Percentiles rank a stretch among this genome's conserved stretches.
Evolutionary conservation across 2,888 invertebrate species (phyloP).

Genomic region (Andrena camellia): DNA sequence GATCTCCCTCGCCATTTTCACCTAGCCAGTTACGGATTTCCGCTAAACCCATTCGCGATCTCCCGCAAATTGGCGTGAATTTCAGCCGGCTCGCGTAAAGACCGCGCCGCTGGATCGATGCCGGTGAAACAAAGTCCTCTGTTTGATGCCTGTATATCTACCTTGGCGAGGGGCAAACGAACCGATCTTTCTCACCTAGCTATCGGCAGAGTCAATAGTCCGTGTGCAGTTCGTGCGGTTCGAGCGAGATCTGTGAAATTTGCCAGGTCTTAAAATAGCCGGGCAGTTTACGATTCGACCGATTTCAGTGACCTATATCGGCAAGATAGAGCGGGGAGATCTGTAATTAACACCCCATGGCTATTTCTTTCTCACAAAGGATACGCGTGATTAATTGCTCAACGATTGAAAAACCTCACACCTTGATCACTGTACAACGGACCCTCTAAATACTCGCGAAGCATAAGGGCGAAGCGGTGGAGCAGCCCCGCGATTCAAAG

Average conservation of each 20-base stretch:
- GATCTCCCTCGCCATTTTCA: conserved; percentile 42
- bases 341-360: too few relatives aligned
- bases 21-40: conserved; percentile 56
- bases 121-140: background rate
- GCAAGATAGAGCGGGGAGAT: background rate
- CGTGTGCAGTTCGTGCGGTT: background rate
- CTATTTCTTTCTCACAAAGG: too few relatives aligned
- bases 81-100: conserved; percentile 22
- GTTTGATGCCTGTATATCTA: background rate
- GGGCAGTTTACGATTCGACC: background rate
- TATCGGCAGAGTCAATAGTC: conserved; percentile 16
- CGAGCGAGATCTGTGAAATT: background rate
- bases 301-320: background rate
- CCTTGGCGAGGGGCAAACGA: conserved; percentile 2
- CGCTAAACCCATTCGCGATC: conserved; percentile 46
- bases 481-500: background rate
- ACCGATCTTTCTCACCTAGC: conserved; percentile 29
- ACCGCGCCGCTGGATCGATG: conserved; percentile 6
- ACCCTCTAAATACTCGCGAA: background rate
- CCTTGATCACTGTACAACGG: background rate
- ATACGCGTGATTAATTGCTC: too few relatives aligned
- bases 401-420: too few relatives aligned
- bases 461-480: background rate
- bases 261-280: conserved; percentile 1
- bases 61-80: conserved; percentile 50